These are phyloP conservation scores for Myotis myotis DNA, from an alignment of 2,797 vertebrate species.

Conservation along the genomic window DNA sequence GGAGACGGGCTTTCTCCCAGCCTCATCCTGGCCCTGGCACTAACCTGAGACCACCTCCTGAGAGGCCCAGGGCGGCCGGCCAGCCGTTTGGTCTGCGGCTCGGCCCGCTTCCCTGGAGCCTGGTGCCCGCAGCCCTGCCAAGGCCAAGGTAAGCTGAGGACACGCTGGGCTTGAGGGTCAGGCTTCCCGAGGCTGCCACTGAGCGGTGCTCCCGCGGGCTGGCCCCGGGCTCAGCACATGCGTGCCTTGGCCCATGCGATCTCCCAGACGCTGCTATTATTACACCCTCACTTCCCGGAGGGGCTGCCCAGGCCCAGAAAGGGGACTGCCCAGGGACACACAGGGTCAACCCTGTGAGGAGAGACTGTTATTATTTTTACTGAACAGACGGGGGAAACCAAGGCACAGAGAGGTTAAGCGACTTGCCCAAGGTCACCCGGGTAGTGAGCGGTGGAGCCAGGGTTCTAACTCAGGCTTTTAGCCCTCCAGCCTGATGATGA, in stretches of 20 bases:
- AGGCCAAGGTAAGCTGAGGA: conserved; percentile 65
- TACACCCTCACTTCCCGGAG: conserved; percentile 29
- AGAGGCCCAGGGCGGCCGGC: background rate
- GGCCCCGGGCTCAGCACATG: background rate
- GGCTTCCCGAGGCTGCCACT: background rate
- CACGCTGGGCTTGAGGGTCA: background rate
- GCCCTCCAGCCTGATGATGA: background rate
- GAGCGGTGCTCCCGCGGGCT: background rate
- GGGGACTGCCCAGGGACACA: background rate
- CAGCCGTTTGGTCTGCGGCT: background rate
- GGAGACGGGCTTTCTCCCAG: background rate
- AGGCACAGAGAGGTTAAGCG: background rate
- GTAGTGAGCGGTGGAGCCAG: background rate
- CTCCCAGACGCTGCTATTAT: background rate
- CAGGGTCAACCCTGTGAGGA: background rate
- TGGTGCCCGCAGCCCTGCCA: background rate
- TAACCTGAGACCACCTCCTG: background rate
- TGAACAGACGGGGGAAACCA: background rate
- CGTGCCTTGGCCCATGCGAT: background rate
- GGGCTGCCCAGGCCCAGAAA: background rate
- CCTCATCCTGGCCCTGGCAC: background rate
- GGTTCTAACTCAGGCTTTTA: background rate
- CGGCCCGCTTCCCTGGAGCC: background rate
- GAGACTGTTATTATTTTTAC: background rate
- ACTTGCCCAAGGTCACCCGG: background rate